Conservation (phyloP, 2,797 vertebrate genomes). For the Etheostoma nigrum region DNA sequence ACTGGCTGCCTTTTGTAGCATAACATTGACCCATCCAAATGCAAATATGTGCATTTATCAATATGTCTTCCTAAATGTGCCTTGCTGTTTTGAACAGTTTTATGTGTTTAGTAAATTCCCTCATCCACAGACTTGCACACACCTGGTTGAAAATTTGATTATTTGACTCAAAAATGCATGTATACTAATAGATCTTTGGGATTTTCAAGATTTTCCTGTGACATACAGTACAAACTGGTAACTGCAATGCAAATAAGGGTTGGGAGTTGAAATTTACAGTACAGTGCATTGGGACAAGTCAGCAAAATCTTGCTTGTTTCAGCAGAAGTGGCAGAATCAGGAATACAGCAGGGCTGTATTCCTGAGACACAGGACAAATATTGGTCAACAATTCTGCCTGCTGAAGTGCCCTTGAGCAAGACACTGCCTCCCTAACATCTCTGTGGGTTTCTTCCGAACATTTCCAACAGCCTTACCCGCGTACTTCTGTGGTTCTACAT, state of each 20-base stretch:
- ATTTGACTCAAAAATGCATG: neutral
- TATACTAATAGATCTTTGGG: neutral
- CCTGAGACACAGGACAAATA: neutral
- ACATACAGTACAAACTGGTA: neutral
- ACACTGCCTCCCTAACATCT: slow-evolving; percentile 11
- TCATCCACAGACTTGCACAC: neutral
- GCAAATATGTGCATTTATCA: neutral
- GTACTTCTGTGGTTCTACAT: slow-evolving; percentile 21
- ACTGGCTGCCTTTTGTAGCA: neutral
- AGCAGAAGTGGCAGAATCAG: slow-evolving; percentile 9
- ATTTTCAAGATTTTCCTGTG: neutral
- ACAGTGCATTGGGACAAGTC: neutral
- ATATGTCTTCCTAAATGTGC: neutral
- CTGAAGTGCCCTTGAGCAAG: slow-evolving; percentile 25
- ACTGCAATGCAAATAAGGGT: neutral
- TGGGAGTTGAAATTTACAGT: slow-evolving; percentile 10
- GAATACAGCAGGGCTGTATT: neutral
- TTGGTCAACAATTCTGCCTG: neutral
- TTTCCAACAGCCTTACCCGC: slow-evolving; percentile 10
- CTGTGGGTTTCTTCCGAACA: slow-evolving; percentile 2
- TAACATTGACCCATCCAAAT: neutral
- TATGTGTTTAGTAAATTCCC: neutral
- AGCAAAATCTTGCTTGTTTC: slow-evolving; percentile 16
- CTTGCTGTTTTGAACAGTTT: neutral
- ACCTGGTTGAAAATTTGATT: neutral